phyloP scores from a whole-genome alignment of 2,888 invertebrate species.

The Flabesymbios commensalis region DNA sequence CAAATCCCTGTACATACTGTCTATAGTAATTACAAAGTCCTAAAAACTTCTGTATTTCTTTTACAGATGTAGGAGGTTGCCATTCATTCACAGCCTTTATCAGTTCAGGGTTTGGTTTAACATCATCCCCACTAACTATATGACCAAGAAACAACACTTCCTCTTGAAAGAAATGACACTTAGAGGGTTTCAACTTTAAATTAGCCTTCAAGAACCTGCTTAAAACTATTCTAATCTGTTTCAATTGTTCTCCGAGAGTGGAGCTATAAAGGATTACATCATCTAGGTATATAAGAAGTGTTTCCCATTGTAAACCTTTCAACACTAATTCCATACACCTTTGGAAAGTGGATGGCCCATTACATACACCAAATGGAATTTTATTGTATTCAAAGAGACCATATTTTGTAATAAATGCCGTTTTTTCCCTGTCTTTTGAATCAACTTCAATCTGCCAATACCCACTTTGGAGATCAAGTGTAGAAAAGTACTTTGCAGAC shows the following conservation, averaged over 20 bases:
- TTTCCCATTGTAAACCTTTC: neutral
- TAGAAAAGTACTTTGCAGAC: constrained; percentile 31
- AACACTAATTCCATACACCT: constrained; percentile 11
- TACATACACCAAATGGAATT: constrained; percentile 10
- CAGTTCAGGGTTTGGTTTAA: constrained; percentile 13
- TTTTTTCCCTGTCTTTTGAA: constrained; percentile 10
- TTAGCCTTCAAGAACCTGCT: neutral
- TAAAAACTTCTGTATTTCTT: neutral
- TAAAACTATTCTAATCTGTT: neutral
- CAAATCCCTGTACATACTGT: constrained; percentile 3
- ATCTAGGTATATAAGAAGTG: constrained; percentile 17
- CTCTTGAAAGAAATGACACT: constrained; percentile 14
- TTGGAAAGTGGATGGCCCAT: constrained; percentile 14
- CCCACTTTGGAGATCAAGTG: constrained; percentile 32
- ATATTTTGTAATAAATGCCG: constrained; percentile 9
- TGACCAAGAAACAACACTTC: constrained; percentile 17
- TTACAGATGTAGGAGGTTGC: constrained; percentile 1
- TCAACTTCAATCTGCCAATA: constrained; percentile 37
- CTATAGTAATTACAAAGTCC: constrained; percentile 14
- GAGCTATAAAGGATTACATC: constrained; percentile 15
- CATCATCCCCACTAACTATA: constrained; percentile 6
- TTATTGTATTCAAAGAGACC: constrained; percentile 10
- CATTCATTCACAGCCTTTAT: constrained; percentile 9
- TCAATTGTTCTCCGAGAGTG: neutral
- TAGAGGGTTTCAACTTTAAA: neutral